Evolutionary conservation across 1,140 invertebrate genomes (phyloP).

Genomic region (Varroa destructor): DNA sequence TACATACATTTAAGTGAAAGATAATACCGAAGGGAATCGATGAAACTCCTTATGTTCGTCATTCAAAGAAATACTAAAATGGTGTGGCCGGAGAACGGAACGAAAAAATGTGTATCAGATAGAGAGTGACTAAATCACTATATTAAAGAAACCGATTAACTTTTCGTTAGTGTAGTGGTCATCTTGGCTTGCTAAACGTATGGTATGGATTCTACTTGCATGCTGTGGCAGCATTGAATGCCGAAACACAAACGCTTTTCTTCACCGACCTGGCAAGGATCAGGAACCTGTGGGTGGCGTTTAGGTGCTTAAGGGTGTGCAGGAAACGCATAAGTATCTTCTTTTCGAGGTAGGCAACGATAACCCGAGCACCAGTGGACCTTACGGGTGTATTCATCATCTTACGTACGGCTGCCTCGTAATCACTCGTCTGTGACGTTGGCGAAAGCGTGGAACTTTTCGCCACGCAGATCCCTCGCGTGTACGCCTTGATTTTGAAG

Average conservation of each 20-base stretch:
- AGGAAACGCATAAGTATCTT: conserved; percentile 17
- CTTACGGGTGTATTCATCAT: conserved; percentile 13
- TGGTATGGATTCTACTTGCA: too few relatives aligned
- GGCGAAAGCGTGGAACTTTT: conserved; percentile 40
- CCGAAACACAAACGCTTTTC: background rate
- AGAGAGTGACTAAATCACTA: too few relatives aligned
- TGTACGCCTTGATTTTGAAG: conserved; percentile 53
- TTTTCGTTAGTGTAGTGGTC: too few relatives aligned
- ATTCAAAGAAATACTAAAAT: too few relatives aligned
- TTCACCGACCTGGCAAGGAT: conserved; percentile 52
- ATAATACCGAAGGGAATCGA: too few relatives aligned
- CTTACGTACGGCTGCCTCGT: conserved; percentile 8
- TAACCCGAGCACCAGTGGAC: conserved; percentile 8
- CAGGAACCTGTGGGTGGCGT: conserved; percentile 50
- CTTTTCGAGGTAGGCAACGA: conserved; percentile 21
- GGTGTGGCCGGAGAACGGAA: too few relatives aligned
- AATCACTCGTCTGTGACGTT: conserved; percentile 7
- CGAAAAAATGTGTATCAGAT: too few relatives aligned
- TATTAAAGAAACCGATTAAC: too few relatives aligned
- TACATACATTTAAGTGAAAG: too few relatives aligned
- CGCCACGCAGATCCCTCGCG: conserved; percentile 58
- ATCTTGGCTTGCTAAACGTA: too few relatives aligned
- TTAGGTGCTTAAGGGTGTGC: conserved; percentile 37
- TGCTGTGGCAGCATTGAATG: too few relatives aligned
- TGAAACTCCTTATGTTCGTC: too few relatives aligned